Evolutionary conservation across 2,797 vertebrate genomes (phyloP), one percentile per base, ranked within the genome.

Genomic region (Lepus townsendii): DNA sequence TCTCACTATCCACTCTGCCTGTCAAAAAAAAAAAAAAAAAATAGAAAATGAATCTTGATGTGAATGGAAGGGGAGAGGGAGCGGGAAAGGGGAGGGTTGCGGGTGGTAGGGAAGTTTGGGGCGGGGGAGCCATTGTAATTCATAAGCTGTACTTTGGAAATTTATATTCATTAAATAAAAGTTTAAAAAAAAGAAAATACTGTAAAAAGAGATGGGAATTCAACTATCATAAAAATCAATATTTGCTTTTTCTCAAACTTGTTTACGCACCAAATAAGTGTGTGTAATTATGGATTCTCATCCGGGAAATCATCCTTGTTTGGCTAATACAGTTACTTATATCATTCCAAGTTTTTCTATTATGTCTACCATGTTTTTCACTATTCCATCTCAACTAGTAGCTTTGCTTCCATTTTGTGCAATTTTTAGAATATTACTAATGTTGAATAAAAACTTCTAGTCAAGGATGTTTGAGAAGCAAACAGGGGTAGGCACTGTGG

Each of bases 381-480:
- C 63, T 65, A n/a, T 78, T 95, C 92, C 2, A 78, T 27, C 5
- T 57, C 78, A 84, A 30, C 9, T 75, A 83, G 12, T 30, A 30
- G 22, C 65, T 92, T 89, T 17, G 11, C 22, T 35, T 84, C 88
- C 30, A 86, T 94, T 65, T 80, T 3, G 87, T 24, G 30, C 30
- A 65, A n/a, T 27, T 35, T 84, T 69, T 38, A 82, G 13, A 42
- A 85, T 91, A 90, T 10, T 75, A 26, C 87, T 50, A 85, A 65
- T 78, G 62, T 85, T 69, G 42, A 65, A 42, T 60, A 50, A 79
- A 79, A 73, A 19, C 6, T 60, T 52, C 54, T 62, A 90, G 50
- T 68, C 24, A 90, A 94, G 69, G 78, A 91, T 92, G 2, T 10
- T 89, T 88, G 94, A 89, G 84, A 95, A 96, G n/a, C 76, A 38